Conservation (phyloP, 2,113 vertebrate species). For the Trematocara macrostoma region DNA sequence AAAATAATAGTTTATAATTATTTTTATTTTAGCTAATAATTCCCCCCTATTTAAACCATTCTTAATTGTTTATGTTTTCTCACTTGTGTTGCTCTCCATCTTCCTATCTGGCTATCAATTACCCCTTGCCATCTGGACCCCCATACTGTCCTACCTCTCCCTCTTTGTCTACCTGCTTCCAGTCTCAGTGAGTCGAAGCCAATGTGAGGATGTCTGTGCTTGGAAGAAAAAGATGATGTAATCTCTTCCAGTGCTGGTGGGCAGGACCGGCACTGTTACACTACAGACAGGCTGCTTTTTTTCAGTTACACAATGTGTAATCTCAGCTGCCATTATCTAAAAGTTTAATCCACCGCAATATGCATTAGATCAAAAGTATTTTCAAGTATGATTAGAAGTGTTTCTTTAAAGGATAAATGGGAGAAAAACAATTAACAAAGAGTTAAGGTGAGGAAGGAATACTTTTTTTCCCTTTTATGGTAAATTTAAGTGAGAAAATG, state of each 20-base stretch:
- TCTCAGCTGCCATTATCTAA: background rate
- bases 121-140: conserved; percentile 35
- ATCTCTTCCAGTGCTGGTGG: conserved; percentile 32
- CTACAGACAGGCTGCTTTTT: background rate
- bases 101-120: background rate
- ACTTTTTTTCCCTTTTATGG: background rate
- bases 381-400: background rate
- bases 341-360: background rate
- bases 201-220: conserved; percentile 45
- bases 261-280: background rate
- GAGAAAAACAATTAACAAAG: background rate
- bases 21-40: background rate
- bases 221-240: conserved; percentile 62
- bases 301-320: background rate
- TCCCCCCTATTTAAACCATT: background rate
- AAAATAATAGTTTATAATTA: background rate
- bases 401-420: background rate
- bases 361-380: background rate
- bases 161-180: conserved; percentile 58
- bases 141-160: background rate
- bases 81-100: background rate
- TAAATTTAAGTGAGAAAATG: background rate
- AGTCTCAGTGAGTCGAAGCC: conserved; percentile 41
- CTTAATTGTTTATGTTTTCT: background rate
- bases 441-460: background rate